Base-by-base conservation (phyloP, 2,888 invertebrate species). In the Sialis fuliginosa region DNA sequence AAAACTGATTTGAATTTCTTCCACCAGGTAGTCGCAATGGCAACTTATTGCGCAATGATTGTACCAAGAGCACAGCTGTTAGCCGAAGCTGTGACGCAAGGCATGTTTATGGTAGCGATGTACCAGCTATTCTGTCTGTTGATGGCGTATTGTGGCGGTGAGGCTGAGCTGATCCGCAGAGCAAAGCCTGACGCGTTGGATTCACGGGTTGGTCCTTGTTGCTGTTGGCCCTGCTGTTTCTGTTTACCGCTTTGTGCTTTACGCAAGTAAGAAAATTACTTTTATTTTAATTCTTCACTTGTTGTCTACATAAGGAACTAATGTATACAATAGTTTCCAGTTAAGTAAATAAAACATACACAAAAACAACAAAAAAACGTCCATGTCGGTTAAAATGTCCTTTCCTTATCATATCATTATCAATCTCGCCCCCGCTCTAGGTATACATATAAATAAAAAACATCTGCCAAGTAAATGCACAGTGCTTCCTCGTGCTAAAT, bases 141-240 rank as follows among this genome's bases (percentile, higher is more conserved):
- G 53, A 67, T 82, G 33, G 74, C 75, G 5, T 79, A 79, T 55
- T 73, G 75, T 51, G 79, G 77, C 0, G 79, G 79, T 1, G 68
- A 68, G 50, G 72, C 74, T 7, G 71, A 74, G 57, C 60, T 79
- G 6, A 66, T 77, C 49, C 69, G 73, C 52, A 67, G 67, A 49
- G 68, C 75, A 1, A 72, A 74, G 55, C 74, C 75, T 2, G 67
- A 71, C 51, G 63, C 67, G 6, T 60, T 82, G 55, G 74, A 73
- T 59, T 69, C 77, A 9, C 67, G 72, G 56, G 77, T 78, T 6
- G 69, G 74, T 31, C 83, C 83, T 1, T 81, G 81, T 58, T 83
- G 83, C 60, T 83, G 82, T 57, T 81, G 77, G 77, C 81, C 81
- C 1, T 79, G 78, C 56, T 79, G 77, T 54, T 62, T 58, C 42